phyloP scores from a whole-genome alignment of 2,113 vertebrate species.

The Ornithorhynchus anatinus region DNA sequence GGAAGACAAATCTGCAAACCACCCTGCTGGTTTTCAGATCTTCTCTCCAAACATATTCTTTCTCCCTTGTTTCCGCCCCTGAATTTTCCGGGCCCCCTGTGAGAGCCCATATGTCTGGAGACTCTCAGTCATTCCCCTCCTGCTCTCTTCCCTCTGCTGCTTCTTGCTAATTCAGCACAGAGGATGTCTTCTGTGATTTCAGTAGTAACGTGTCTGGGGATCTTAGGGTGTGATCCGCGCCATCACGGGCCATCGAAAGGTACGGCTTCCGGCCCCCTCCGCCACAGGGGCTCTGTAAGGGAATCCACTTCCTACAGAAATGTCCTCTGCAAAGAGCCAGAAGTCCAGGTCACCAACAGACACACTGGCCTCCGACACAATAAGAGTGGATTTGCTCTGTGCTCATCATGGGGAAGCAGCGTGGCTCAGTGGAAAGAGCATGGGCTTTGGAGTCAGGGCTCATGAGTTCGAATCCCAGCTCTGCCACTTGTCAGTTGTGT shows the following conservation, averaged over 20 bases:
- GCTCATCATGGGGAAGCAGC: no score
- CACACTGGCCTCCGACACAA: no score
- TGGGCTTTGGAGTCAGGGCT: no score
- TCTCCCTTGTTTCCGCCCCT: background rate
- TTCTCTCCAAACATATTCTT: background rate
- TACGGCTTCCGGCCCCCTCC: background rate
- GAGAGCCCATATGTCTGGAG: background rate
- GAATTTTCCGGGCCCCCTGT: background rate
- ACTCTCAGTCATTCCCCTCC: background rate
- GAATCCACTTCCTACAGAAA: background rate
- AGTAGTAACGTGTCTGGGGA: background rate
- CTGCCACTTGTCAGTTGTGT: no score
- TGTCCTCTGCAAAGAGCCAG: no score
- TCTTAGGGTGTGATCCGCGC: background rate
- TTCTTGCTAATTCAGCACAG: background rate
- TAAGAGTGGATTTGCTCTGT: no score
- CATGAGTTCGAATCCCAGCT: no score
- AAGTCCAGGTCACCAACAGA: no score
- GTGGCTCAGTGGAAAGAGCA: no score
- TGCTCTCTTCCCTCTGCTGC: accelerated
- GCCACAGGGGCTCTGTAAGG: background rate
- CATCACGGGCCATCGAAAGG: background rate
- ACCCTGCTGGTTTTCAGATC: background rate
- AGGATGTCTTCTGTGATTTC: background rate
- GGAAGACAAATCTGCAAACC: background rate